Evolutionary conservation across 2,113 vertebrate species (phyloP), one percentile per base, ranked within the genome.

Genomic region (Catharus fuscescens): DNA sequence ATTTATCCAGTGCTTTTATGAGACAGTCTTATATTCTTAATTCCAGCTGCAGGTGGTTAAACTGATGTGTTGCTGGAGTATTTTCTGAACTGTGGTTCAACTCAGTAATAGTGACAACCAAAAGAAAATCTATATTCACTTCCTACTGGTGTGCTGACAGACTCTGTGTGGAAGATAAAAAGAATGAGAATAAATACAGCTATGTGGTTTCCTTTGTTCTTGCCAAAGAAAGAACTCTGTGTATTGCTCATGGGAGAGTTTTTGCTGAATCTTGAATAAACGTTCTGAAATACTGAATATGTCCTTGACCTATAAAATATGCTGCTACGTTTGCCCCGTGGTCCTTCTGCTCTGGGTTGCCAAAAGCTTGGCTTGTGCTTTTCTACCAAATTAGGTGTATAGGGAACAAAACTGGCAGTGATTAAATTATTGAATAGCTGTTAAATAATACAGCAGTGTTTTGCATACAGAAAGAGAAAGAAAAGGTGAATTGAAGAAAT

Each of bases 231-330:
- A 66, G 56, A 83, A 47, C 9, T 74, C 31, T 72, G 8, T 60
- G 21, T 76, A 17, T 93, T 88, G 36, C 76, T 95, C 56, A 34
- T 24, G 44, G 48, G 64, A 85, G 34, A 62, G 31, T 32, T 94
- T 95, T 94, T 86, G 10, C 52, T 93, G 59, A 44, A 69, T 57
- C 62, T 76, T 93, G 79, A 86, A 80, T 86, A 83, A 76, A 61
- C 62, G 36, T 61, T 86, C 62, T 82, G 54, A 73, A 90, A 69
- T 59, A 32, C 8, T 59, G 15, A 67, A 4, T 69, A 25, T 81
- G 34, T 80, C 89, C 54, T 70, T 73, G 47, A 92, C 76, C 71
- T 88, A 34, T 71, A 80, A 94, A 90, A 96, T 59, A 62, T 18
- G 18, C 34, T 87, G 31, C 67, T 82, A 11, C 0, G 0, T 76